These are phyloP conservation scores for Isurus oxyrinchus DNA, from an alignment of 2,113 vertebrate genomes.

Conservation along the genomic window DNA sequence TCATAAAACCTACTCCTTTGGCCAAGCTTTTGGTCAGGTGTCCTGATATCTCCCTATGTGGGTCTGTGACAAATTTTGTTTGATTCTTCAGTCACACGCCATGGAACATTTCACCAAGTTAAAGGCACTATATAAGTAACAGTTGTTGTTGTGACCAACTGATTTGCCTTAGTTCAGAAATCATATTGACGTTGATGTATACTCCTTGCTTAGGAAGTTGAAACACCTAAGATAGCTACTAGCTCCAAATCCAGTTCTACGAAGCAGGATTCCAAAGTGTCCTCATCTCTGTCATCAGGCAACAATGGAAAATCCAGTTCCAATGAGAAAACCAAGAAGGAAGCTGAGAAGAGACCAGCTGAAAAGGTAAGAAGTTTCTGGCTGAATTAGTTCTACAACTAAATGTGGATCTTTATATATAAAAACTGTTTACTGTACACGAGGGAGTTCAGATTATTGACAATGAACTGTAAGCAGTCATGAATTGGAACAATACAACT, in stretches of 20 bases:
- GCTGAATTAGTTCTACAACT: not conserved
- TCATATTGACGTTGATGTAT: conserved; percentile 35
- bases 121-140: not conserved
- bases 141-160: not conserved
- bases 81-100: not conserved
- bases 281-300: conserved; percentile 65
- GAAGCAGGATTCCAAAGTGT: conserved; percentile 81
- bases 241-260: conserved; percentile 66
- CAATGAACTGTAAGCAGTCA: not conserved
- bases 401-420: not conserved
- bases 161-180: not conserved
- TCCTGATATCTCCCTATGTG: not conserved
- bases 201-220: conserved; percentile 66
- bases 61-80: not conserved
- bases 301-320: conserved; percentile 71
- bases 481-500: not conserved
- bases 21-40: not conserved
- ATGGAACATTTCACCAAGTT: not conserved
- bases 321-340: conserved; percentile 87
- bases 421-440: not conserved
- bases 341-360: conserved; percentile 77
- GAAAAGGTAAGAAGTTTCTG: conserved; percentile 72
- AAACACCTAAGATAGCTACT: conserved; percentile 73
- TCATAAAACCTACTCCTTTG: not conserved
- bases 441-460: not conserved